Evolutionary conservation across 2,888 invertebrate species (phyloP), one percentile per base, ranked within the genome.

Genomic region (Leucophenga maculata): DNA sequence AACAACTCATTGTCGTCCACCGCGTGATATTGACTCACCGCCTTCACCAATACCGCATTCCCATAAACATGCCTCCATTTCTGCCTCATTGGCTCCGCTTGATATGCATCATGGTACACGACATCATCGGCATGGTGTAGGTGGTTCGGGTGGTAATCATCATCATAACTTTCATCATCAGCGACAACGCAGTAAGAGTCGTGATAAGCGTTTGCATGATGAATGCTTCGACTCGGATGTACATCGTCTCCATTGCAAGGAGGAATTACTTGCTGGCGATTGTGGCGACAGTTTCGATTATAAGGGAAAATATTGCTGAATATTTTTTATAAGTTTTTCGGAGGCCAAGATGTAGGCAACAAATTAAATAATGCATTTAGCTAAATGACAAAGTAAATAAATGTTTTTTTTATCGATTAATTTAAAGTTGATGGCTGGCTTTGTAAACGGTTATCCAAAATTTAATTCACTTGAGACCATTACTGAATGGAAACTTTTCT

Each of bases 231-330:
- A 76, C 68, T 72, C 77, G 44, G 81, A 79, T 76, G 81, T 77
- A 68, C 84, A 85, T 74, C 82, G 85, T 55, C 79, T 80, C 11
- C 84, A 85, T 65, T 85, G 83, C 73, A 83, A 80, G 69, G 81
- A 83, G 20, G 79, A 74, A 18, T 66, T 81, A 18, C 57, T 84
- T 55, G 74, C 72, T 31, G 81, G 78, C 11, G 79, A 82, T 6
- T 85, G 85, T 50, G 87, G 87, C 50, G 87, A 86, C 59, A 83
- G 86, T 20, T 87, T 79, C 57, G 87, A 86, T 39, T 87, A 84
- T 72, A 84, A 80, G 46, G 82, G 80, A 75, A 86, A 86, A 75
- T 87, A 82, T 69, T 85, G 79, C 71, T 74, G 39, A 71, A 62
- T 16, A 11, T 16, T 26, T 14, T 32, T 9, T 26, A 26, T 4